Evolutionary conservation across 1,140 invertebrate species (phyloP).

Genomic region (Neodiprion pinetum): DNA sequence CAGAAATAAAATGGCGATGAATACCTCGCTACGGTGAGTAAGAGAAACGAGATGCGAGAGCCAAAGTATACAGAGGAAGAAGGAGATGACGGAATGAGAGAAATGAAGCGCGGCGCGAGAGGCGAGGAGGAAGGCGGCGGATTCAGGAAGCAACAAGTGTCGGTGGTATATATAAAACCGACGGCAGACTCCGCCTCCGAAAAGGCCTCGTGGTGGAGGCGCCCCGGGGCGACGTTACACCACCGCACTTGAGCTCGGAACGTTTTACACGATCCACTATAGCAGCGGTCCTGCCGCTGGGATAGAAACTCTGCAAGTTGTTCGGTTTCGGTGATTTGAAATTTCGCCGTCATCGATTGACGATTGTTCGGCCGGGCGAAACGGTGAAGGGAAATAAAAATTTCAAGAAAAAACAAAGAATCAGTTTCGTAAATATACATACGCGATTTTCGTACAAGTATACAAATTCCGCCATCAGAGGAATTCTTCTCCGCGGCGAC

Average conservation of each 20-base stretch:
- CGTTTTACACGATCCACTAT: neutral
- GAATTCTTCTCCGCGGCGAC: no score
- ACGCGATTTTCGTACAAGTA: no score
- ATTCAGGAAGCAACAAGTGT: neutral
- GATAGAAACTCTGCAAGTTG: neutral
- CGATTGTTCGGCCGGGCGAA: neutral
- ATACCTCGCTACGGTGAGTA: no score
- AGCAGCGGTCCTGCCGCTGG: neutral
- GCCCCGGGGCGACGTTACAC: constrained; percentile 56
- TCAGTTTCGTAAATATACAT: no score
- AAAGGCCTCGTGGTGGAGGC: constrained; percentile 47
- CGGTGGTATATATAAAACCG: neutral
- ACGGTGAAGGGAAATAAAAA: no score
- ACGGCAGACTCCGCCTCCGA: constrained; percentile 43
- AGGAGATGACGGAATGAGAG: neutral
- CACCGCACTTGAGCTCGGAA: constrained; percentile 59
- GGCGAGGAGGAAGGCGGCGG: neutral
- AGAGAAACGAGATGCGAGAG: no score
- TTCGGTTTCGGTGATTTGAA: neutral
- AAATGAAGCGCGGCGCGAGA: neutral
- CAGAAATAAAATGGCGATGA: constrained; percentile 24
- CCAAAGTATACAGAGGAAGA: neutral
- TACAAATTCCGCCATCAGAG: no score
- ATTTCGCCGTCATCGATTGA: neutral
- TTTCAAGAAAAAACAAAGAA: no score